phyloP scores from a whole-genome alignment of 1,140 invertebrate species.

The Alviniconcha marisindica region DNA sequence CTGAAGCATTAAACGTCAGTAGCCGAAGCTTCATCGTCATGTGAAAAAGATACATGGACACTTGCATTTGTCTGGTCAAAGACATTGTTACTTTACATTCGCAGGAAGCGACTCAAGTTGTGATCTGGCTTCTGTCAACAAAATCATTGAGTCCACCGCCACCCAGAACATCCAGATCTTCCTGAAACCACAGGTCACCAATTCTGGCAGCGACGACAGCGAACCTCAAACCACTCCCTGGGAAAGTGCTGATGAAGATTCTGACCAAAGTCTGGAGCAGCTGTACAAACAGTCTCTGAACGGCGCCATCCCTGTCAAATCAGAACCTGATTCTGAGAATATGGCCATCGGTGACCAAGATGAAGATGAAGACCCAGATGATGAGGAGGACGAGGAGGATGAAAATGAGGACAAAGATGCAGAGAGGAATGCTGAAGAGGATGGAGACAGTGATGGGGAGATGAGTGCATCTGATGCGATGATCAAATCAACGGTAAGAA shows the following conservation, averaged over 20 bases:
- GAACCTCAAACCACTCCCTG: conserved; percentile 31
- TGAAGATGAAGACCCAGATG: neutral
- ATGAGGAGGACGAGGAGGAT: neutral
- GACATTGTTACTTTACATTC: neutral
- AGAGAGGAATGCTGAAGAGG: neutral
- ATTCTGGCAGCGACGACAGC: conserved; percentile 34
- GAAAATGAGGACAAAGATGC: neutral
- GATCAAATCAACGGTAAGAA: too few species aligned
- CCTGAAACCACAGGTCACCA: conserved; percentile 43
- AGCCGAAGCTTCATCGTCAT: too few species aligned
- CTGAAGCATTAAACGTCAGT: too few species aligned
- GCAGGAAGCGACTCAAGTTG: conserved; percentile 75
- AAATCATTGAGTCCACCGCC: conserved; percentile 68
- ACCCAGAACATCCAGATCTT: conserved; percentile 65
- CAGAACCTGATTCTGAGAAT: neutral
- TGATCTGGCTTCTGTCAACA: conserved; percentile 69
- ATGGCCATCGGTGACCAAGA: too few species aligned
- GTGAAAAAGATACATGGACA: too few species aligned
- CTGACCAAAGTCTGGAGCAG: conserved; percentile 43
- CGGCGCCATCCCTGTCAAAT: neutral
- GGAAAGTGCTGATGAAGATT: conserved; percentile 27
- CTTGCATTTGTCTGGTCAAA: neutral
- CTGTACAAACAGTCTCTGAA: conserved; percentile 33
- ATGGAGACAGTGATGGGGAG: neutral
- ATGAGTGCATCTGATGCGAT: too few species aligned